Evolutionary conservation across 2,113 vertebrate species (phyloP).

Genomic region (Miniopterus natalensis): DNA sequence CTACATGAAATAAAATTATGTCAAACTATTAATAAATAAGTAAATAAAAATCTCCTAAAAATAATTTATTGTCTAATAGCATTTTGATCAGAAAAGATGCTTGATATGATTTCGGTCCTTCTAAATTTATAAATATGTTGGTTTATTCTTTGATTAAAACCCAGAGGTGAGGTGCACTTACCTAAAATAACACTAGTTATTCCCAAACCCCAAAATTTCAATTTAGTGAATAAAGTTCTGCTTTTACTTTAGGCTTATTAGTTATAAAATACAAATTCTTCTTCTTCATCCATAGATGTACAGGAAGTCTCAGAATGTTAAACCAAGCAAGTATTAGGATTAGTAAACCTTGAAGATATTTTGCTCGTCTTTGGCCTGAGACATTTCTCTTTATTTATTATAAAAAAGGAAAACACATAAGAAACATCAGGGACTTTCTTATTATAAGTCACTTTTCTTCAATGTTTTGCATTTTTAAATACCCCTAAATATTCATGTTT

Average conservation of each 20-base stretch:
- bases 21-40: neutral
- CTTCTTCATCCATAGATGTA: neutral
- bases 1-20: neutral
- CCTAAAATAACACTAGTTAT: neutral
- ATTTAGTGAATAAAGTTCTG: neutral
- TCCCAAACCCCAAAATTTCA: neutral
- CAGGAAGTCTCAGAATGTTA: neutral
- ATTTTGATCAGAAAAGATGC: neutral
- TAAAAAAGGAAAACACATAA: neutral
- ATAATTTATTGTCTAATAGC: neutral
- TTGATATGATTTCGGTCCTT: neutral
- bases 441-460: neutral
- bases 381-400: conserved; percentile 9
- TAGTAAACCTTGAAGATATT: neutral
- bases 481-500: neutral
- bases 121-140: neutral
- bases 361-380: neutral
- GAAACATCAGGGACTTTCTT: neutral
- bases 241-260: neutral
- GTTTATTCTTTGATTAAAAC: neutral
- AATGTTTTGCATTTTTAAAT: neutral
- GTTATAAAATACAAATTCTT: neutral
- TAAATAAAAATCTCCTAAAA: neutral
- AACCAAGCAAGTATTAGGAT: neutral
- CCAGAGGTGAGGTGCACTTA: neutral